Evolutionary conservation across 2,888 invertebrate species (phyloP), one percentile per base, ranked within the genome.

Genomic region (Metacarcinus magister): DNA sequence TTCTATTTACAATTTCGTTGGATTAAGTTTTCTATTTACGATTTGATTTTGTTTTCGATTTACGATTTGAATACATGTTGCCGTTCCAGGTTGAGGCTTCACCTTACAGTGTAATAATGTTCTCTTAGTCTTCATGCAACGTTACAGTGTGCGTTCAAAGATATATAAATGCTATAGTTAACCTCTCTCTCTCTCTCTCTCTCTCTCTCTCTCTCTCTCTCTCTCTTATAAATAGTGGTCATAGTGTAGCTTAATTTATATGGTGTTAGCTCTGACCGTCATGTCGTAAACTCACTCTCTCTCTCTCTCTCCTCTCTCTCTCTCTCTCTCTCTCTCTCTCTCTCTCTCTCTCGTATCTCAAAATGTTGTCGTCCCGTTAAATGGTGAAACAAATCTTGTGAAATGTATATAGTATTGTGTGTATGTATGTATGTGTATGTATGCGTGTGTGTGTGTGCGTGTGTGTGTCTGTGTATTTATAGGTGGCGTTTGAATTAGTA

Each of bases 261-360:
- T 75, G n/a, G 75, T 75, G 28, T 75, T 75, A 75, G 75, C 75
- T n/a, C 75, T 87, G 87, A 87, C 87, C 87, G 19, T 87, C 87
- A 32, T 39, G 87, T 87, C 87, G 87, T 87, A 87, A 87, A 87
- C 54, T 54, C 54, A 10, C 54, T 16, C 16, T 16, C 54, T 16
- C 54, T 54, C 16, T 13, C 54, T 54, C 16, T 54, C 54, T 60
- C 60, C 60, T 60, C 60, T 60, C 60, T 23, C 23, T 23, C 23
- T 23, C 60, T 60, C 60, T 60, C 60, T 60, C 60, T 60, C 60
- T 60, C 60, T 60, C 60, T 60, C 60, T 60, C 60, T 60, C 60
- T 60, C 60, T 60, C 60, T 60, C 60, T 60, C 60, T 60, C 3
- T 23, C 60, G 3, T 23, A 10, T 2, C 8, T 23, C 60, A 10